Conservation (phyloP, 2,797 vertebrate genomes). For the Vipera latastei region DNA sequence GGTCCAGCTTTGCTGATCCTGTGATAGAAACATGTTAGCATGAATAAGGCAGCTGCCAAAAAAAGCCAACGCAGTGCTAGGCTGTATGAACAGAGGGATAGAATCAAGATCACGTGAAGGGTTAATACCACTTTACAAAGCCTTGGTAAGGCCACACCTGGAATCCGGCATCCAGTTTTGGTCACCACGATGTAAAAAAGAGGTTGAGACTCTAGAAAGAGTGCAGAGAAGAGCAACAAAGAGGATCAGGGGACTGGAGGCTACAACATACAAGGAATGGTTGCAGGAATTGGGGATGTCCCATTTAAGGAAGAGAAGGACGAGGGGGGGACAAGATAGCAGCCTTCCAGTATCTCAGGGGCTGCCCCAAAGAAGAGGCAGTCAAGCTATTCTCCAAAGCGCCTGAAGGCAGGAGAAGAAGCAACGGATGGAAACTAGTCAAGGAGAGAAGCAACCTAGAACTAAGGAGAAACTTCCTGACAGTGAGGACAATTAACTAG, state of each 20-base stretch:
- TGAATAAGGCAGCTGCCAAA: neutral
- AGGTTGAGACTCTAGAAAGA: neutral
- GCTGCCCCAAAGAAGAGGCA: neutral
- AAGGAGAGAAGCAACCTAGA: neutral
- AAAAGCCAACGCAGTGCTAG: neutral
- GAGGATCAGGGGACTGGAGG: no score
- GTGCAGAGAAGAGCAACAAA: neutral
- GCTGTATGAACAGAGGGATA: neutral
- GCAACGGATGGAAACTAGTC: neutral
- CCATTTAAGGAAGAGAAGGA: neutral
- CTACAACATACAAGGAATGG: neutral
- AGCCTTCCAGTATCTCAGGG: rapidly evolving
- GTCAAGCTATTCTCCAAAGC: neutral
- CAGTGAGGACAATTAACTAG: neutral
- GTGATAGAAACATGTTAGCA: neutral
- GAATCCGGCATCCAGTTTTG: neutral
- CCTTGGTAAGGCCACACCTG: neutral
- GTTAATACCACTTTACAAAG: neutral
- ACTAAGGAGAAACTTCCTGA: neutral
- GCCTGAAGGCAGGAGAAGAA: neutral
- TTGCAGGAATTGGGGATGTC: neutral
- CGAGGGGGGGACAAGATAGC: neutral
- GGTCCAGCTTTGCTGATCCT: neutral
- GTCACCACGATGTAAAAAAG: neutral
- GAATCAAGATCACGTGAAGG: neutral